A percentile compares a stretch with the other conserved stretches of the same genome.
phyloP scores from a whole-genome alignment of 2,888 invertebrate species.

The Diaprepes abbreviatus region DNA sequence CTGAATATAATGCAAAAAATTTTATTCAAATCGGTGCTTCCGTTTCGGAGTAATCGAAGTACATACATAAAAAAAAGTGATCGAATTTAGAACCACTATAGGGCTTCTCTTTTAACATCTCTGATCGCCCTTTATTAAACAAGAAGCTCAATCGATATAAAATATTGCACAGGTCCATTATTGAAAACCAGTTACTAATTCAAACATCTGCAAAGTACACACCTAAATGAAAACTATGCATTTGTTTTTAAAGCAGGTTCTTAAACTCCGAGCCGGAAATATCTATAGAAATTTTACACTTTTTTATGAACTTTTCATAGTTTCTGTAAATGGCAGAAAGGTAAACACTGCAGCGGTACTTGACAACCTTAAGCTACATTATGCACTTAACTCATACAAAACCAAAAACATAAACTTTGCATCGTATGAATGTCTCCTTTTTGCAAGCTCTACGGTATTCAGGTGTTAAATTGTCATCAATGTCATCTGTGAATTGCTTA shows the following conservation, averaged over 20 bases:
- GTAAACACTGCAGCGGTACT: slow-evolving; percentile 34
- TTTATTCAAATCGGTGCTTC: too few relatives aligned
- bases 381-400: slow-evolving; percentile 33
- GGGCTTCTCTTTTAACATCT: too few relatives aligned
- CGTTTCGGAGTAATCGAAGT: too few relatives aligned
- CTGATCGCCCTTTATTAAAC: too few relatives aligned
- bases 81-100: too few relatives aligned
- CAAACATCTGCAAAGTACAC: too few relatives aligned
- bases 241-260: not conserved
- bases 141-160: too few relatives aligned
- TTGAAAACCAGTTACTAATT: too few relatives aligned
- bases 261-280: not conserved
- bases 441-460: slow-evolving; percentile 32
- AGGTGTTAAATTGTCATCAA: slow-evolving; percentile 36
- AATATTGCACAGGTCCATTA: too few relatives aligned
- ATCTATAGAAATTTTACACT: not conserved
- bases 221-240: not conserved
- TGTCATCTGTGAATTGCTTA: slow-evolving; percentile 23
- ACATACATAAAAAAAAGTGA: too few relatives aligned
- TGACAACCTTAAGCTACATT: slow-evolving; percentile 30
- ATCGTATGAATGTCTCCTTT: slow-evolving; percentile 33
- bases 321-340: slow-evolving; percentile 51
- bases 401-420: slow-evolving; percentile 37
- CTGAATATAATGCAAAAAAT: too few relatives aligned
- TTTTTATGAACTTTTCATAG: slow-evolving; percentile 56